Evolutionary conservation across 2,113 vertebrate species (phyloP).

Genomic region (Gopherus evgoodei): DNA sequence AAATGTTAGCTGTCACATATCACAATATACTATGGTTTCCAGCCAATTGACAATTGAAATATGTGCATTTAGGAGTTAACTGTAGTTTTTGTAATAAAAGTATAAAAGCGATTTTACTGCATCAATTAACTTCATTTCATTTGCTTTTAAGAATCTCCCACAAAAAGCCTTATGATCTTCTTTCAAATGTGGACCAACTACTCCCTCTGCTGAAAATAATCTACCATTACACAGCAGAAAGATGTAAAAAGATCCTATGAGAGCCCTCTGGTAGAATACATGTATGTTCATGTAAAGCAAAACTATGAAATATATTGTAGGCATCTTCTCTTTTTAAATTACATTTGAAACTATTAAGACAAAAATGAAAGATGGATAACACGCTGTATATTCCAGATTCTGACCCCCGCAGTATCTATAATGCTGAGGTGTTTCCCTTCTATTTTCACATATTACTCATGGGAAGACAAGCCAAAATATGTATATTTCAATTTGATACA

Average conservation of each 20-base stretch:
- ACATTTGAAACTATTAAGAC: background rate
- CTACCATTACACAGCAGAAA: slow-evolving; percentile 3
- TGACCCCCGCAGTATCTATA: background rate
- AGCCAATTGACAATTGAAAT: background rate
- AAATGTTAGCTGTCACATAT: background rate
- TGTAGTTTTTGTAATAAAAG: background rate
- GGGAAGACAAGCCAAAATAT: background rate
- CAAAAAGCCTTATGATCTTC: background rate
- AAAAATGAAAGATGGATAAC: background rate
- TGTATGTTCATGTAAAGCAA: fast-evolving
- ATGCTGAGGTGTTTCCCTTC: background rate
- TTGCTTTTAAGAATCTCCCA: background rate
- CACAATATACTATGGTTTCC: background rate
- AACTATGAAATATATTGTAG: background rate
- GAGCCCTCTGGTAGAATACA: fast-evolving
- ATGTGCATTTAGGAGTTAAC: background rate
- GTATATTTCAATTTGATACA: background rate
- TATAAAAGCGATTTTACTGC: slow-evolving; percentile 47
- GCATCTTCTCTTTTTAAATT: background rate
- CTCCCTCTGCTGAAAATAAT: slow-evolving; percentile 72
- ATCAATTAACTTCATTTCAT: slow-evolving; percentile 51
- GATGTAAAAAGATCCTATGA: background rate
- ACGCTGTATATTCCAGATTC: background rate
- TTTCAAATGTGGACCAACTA: slow-evolving; percentile 61
- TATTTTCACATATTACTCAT: background rate